A percentile compares a stretch with the other conserved stretches of the same genome.
Conservation (phyloP, 2,113 vertebrate genomes). For the Pseudopodoces humilis region DNA sequence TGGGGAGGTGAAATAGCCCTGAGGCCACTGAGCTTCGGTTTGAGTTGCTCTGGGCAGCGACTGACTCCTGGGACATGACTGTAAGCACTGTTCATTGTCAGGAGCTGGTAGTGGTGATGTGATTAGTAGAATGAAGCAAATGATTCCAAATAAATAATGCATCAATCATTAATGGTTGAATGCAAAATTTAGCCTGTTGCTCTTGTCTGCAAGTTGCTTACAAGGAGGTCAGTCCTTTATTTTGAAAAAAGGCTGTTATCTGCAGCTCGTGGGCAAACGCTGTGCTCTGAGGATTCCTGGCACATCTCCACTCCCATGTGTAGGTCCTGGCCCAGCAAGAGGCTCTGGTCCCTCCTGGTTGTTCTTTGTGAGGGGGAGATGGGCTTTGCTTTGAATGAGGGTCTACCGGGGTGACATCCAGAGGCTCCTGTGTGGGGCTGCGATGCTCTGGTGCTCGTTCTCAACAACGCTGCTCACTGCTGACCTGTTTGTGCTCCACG, state of each 20-base stretch:
- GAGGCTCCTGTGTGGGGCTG: background rate
- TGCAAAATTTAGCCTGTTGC: background rate
- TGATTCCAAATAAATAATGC: slow-evolving; percentile 24
- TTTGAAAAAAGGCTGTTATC: background rate
- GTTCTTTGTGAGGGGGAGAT: background rate
- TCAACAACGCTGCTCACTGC: background rate
- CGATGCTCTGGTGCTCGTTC: background rate
- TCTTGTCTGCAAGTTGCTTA: background rate
- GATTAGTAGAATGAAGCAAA: slow-evolving; percentile 3
- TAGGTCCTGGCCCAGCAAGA: background rate
- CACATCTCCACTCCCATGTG: background rate
- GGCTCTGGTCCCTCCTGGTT: background rate
- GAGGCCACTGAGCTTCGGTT: fast-evolving
- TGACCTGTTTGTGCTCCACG: background rate
- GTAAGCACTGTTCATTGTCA: background rate
- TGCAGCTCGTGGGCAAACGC: fast-evolving
- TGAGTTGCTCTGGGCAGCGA: background rate
- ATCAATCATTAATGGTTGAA: slow-evolving; percentile 5
- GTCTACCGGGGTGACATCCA: background rate
- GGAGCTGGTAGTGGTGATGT: background rate
- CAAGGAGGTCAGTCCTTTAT: background rate
- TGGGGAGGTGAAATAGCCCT: background rate
- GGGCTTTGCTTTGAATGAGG: background rate
- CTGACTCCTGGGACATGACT: background rate
- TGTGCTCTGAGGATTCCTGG: background rate